Percentiles rank a stretch among this genome's conserved stretches.
phyloP scores from a whole-genome alignment of 2,113 vertebrate species.

The Prionailurus viverrinus region DNA sequence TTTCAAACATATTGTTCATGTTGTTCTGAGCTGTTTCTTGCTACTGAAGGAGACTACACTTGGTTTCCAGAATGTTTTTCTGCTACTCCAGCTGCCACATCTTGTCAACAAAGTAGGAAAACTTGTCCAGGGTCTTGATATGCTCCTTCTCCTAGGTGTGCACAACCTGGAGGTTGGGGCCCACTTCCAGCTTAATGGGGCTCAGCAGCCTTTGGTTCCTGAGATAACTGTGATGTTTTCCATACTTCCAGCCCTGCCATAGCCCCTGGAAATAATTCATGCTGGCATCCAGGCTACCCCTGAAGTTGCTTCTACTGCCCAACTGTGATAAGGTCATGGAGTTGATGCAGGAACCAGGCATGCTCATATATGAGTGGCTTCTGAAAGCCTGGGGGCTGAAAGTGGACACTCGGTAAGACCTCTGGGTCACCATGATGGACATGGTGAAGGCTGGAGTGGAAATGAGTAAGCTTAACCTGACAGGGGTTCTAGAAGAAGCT shows the following conservation, averaged over 20 bases:
- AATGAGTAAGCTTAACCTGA: not conserved
- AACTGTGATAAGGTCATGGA: not conserved
- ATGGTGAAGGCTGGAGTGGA: not conserved
- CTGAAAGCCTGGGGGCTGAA: conserved; percentile 10
- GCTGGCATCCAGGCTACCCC: not conserved
- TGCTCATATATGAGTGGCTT: conserved; percentile 71
- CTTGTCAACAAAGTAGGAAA: too few species aligned
- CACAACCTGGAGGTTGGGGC: too few species aligned
- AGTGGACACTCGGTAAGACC: not conserved
- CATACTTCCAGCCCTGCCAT: not conserved
- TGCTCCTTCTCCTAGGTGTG: too few species aligned
- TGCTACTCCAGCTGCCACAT: too few species aligned
- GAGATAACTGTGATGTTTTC: too few species aligned
- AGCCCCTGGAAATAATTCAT: not conserved
- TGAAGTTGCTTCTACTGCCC: conserved; percentile 13
- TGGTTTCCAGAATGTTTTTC: too few species aligned
- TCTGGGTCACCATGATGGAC: conserved; percentile 16
- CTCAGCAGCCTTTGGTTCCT: too few species aligned
- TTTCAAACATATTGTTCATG: conserved; percentile 87
- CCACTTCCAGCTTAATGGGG: too few species aligned
- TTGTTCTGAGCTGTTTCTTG: conserved; percentile 87
- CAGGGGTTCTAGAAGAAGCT: not conserved
- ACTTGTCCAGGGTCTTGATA: too few species aligned
- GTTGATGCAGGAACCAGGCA: conserved; percentile 55
- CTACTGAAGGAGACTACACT: conserved; percentile 89